Evolutionary conservation across 2,888 invertebrate genomes (phyloP).

Genomic region (Tiphia femorata): DNA sequence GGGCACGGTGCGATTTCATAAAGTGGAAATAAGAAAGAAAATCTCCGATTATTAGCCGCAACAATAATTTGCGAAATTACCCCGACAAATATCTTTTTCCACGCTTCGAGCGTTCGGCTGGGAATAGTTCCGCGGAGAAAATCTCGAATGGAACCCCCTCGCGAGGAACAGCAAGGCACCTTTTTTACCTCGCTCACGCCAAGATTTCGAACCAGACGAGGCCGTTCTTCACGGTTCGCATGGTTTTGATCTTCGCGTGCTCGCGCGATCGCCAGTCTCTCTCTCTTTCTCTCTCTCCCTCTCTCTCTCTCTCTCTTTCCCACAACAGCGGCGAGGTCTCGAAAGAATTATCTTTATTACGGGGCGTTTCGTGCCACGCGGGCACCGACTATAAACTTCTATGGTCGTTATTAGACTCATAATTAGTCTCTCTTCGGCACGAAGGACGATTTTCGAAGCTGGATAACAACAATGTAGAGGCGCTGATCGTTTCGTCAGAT

Average conservation of each 20-base stretch:
- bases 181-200: slow-evolving; percentile 21
- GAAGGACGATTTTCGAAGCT: slow-evolving; percentile 15
- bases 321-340: slow-evolving; percentile 7
- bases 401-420: slow-evolving; percentile 18
- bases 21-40: background rate
- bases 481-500: too few relatives aligned
- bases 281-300: too few relatives aligned
- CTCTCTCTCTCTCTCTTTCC: too few relatives aligned
- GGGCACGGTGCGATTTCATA: background rate
- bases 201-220: slow-evolving; percentile 21
- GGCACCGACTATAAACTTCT: slow-evolving; percentile 13
- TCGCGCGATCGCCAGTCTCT: slow-evolving; percentile 1
- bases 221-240: slow-evolving; percentile 20
- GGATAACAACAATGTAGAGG: too few relatives aligned
- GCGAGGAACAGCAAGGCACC: slow-evolving; percentile 20
- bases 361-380: slow-evolving; percentile 14
- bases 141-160: too few relatives aligned
- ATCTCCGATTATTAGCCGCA: too few relatives aligned
- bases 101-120: too few relatives aligned
- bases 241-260: slow-evolving; percentile 15
- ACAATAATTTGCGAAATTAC: background rate
- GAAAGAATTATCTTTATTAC: slow-evolving; percentile 17
- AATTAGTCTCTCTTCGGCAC: slow-evolving; percentile 22
- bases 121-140: too few relatives aligned
- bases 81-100: too few relatives aligned